phyloP scores from a whole-genome alignment of 2,888 invertebrate genomes.

The Cryptocheilus praepositus region DNA sequence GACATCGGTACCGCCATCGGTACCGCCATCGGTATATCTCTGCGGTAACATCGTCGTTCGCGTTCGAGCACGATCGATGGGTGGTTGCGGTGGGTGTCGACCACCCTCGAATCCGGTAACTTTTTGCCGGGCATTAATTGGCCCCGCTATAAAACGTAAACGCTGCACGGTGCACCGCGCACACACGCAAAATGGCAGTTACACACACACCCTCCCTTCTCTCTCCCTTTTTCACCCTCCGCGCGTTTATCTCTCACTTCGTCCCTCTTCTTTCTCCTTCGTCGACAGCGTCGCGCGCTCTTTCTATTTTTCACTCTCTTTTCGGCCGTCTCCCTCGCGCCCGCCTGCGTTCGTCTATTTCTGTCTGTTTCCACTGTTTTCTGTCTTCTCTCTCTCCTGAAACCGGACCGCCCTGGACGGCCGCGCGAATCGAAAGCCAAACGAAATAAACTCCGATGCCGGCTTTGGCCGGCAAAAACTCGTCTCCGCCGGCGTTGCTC shows the following conservation, averaged over 20 bases:
- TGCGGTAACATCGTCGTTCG: conserved; percentile 8
- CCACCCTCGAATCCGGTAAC: conserved; percentile 68
- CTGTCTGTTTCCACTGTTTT: conserved; percentile 19
- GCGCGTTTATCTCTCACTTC: conserved; percentile 39
- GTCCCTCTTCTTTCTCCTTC: conserved; percentile 24
- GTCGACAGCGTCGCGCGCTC: neutral
- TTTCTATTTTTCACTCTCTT: neutral
- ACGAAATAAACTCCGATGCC: conserved; percentile 66
- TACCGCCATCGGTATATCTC: conserved; percentile 10
- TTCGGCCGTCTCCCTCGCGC: conserved; percentile 24
- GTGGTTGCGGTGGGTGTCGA: conserved; percentile 60
- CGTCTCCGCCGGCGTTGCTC: conserved; percentile 60
- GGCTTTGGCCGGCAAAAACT: conserved; percentile 67
- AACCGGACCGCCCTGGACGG: conserved; percentile 53
- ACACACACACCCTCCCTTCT: too few relatives aligned
- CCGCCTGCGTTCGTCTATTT: conserved; percentile 1
- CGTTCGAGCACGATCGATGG: conserved; percentile 19
- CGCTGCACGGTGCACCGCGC: conserved; percentile 27
- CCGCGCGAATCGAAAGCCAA: conserved; percentile 54
- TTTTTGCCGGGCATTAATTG: conserved; percentile 72
- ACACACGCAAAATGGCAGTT: neutral
- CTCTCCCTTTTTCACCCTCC: conserved; percentile 31
- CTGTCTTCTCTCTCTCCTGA: conserved; percentile 11
- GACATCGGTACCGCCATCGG: conserved; percentile 3
- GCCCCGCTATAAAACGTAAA: conserved; percentile 69